Percentiles rank a stretch among this genome's conserved stretches.
phyloP scores from a whole-genome alignment of 2,797 vertebrate species.

The Rhynchonycteris naso region DNA sequence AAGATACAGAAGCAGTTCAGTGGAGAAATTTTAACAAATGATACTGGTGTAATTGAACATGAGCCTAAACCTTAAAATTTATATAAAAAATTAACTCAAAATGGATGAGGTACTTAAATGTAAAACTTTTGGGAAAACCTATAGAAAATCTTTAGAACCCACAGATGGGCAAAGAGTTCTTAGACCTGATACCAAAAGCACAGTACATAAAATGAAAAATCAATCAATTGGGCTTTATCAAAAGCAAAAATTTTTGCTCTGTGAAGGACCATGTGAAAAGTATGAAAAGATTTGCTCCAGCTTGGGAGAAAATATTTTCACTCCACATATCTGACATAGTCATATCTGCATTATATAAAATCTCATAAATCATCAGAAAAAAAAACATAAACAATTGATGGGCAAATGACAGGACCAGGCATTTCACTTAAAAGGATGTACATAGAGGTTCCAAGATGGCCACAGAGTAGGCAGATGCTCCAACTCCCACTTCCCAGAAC shows the following conservation, averaged over 20 bases:
- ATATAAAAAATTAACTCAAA: neutral
- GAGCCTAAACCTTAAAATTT: neutral
- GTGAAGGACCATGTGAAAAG: neutral
- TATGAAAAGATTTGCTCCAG: neutral
- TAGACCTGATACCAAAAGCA: neutral
- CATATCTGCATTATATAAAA: neutral
- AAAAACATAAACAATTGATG: neutral
- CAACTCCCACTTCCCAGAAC: too few relatives aligned
- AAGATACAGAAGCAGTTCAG: neutral
- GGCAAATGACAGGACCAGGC: neutral
- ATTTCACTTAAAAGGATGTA: neutral
- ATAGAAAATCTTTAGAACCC: neutral
- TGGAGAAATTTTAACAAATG: neutral
- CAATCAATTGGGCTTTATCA: neutral
- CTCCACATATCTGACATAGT: neutral
- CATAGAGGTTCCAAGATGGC: neutral
- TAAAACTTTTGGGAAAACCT: neutral
- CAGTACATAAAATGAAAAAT: neutral
- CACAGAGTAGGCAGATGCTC: too few relatives aligned
- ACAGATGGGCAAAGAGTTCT: neutral
- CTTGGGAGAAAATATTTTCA: neutral
- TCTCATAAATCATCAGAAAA: neutral
- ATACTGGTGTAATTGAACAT: neutral
- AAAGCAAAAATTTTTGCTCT: neutral
- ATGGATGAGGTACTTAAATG: neutral